Conservation (phyloP, 2,888 invertebrate genomes). For the Callinectes sapidus region DNA sequence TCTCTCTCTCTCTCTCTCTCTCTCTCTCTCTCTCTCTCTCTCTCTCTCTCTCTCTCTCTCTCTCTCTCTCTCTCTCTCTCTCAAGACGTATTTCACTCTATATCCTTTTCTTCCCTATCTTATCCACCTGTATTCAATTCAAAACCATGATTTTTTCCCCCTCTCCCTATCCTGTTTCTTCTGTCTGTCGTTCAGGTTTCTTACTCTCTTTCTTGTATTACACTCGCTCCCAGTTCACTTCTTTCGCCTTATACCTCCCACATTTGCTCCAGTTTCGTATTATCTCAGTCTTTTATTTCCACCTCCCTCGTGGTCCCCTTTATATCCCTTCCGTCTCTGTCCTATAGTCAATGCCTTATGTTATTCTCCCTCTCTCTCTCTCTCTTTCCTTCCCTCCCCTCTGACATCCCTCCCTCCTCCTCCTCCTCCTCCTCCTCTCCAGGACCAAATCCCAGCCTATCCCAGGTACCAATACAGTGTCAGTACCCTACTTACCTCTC, state of each 20-base stretch:
- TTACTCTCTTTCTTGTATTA: not conserved
- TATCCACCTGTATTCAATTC: not conserved
- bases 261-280: not conserved
- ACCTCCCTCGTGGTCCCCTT: not conserved
- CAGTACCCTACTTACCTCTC: conserved; percentile 11
- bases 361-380: not conserved
- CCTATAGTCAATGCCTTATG: not conserved
- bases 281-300: conserved; percentile 11
- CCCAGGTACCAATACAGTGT: conserved; percentile 39
- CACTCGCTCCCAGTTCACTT: not conserved
- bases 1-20: not conserved
- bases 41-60: conserved; percentile 17
- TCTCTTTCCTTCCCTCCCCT: not conserved
- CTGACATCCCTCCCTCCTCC: not conserved
- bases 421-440: not conserved
- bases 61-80: conserved; percentile 25
- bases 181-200: not conserved
- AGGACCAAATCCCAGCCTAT: conserved; percentile 21
- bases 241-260: not conserved
- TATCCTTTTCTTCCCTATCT: not conserved
- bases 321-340: conserved; percentile 18
- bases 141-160: not conserved
- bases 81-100: not conserved
- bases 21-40: conserved; percentile 19
- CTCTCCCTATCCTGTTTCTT: not conserved